Conservation (phyloP, 2,888 invertebrate species). For the Oxytorus armatus region DNA sequence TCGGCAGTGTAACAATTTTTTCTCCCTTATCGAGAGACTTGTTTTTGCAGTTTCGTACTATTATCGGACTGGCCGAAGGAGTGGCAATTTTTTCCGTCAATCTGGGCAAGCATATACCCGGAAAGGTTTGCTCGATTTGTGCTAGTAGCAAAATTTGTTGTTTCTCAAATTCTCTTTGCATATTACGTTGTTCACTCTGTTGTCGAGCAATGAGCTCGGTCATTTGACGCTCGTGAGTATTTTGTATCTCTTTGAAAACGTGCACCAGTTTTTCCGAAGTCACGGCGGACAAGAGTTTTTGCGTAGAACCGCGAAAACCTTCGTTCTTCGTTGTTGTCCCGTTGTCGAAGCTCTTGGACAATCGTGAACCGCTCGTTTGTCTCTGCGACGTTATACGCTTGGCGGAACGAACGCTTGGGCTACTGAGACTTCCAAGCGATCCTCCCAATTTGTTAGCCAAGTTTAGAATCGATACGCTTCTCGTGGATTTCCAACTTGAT, state of each 20-base stretch:
- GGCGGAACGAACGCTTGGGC: slow-evolving; percentile 56
- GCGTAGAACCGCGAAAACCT: slow-evolving; percentile 37
- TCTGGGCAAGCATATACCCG: slow-evolving; percentile 73
- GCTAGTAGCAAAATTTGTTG: slow-evolving; percentile 87
- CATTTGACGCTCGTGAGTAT: slow-evolving; percentile 88
- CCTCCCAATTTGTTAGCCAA: slow-evolving; percentile 73
- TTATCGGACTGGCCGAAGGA: slow-evolving; percentile 32
- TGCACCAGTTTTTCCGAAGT: slow-evolving; percentile 79
- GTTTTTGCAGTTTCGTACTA: background rate
- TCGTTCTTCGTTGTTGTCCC: slow-evolving; percentile 44
- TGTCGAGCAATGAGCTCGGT: slow-evolving; percentile 87
- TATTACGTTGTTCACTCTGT: slow-evolving; percentile 87
- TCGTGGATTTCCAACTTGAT: slow-evolving; percentile 51
- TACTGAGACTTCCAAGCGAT: slow-evolving; percentile 71
- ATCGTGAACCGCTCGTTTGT: slow-evolving; percentile 32
- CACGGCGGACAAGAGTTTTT: slow-evolving; percentile 71
- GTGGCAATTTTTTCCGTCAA: slow-evolving; percentile 65
- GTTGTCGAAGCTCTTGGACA: slow-evolving; percentile 64
- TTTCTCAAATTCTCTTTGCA: slow-evolving; percentile 88
- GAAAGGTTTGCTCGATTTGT: slow-evolving; percentile 83
- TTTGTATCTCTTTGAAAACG: slow-evolving; percentile 85
- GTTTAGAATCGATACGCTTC: slow-evolving; percentile 67
- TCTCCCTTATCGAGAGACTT: background rate
- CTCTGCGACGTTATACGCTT: slow-evolving; percentile 34
- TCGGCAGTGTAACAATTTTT: slow-evolving; percentile 38